phyloP scores from a whole-genome alignment of 1,140 invertebrate genomes.

The Cataglyphis hispanica region DNA sequence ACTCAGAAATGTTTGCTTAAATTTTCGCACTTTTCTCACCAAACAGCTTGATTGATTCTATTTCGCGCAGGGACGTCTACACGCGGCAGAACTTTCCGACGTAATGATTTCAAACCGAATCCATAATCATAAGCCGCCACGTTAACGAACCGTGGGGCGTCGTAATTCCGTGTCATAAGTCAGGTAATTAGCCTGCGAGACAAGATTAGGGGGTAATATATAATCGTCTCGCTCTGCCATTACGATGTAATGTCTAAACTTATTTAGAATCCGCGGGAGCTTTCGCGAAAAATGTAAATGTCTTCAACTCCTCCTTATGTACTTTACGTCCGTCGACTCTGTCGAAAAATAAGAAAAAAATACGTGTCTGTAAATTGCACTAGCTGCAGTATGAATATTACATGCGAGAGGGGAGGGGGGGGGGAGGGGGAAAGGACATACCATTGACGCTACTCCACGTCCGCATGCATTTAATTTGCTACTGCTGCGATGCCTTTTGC shows the following conservation, averaged over 20 bases:
- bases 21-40: not conserved
- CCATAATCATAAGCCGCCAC: slow-evolving; percentile 66
- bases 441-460: not conserved
- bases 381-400: slow-evolving; percentile 53
- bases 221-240: slow-evolving; percentile 72
- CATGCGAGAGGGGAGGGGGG: not conserved
- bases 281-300: slow-evolving; percentile 51
- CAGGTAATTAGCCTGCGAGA: slow-evolving; percentile 69
- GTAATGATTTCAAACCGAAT: slow-evolving; percentile 67
- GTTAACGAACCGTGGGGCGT: slow-evolving; percentile 70
- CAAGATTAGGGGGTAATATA: slow-evolving; percentile 70
- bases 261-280: not conserved
- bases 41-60: slow-evolving; percentile 66
- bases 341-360: slow-evolving; percentile 28
- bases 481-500: slow-evolving; percentile 2
- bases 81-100: slow-evolving; percentile 44
- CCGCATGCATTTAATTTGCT: slow-evolving; percentile 42
- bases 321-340: slow-evolving; percentile 29
- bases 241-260: slow-evolving; percentile 60
- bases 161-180: slow-evolving; percentile 68
- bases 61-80: slow-evolving; percentile 50
- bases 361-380: slow-evolving; percentile 51
- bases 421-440: not conserved
- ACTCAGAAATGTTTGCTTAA: not conserved
- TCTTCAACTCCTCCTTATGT: slow-evolving; percentile 13